Conservation (phyloP, 2,888 invertebrate genomes). For the Tetanocera ferruginea region DNA sequence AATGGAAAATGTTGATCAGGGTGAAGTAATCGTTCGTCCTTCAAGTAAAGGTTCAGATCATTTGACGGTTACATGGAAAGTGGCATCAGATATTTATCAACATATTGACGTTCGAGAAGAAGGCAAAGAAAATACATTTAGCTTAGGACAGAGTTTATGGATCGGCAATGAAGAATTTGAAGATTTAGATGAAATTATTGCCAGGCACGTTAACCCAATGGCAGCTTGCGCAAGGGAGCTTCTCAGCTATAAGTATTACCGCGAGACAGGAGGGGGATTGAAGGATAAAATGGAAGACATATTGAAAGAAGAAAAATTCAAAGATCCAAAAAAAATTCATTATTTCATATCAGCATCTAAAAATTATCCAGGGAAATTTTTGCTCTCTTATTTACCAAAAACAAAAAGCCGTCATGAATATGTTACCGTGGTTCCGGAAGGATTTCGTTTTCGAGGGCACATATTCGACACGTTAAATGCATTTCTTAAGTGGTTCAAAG, state of each 20-base stretch:
- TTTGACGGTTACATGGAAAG: slow-evolving; percentile 99
- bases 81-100: slow-evolving; percentile 92
- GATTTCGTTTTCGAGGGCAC: slow-evolving; percentile 90
- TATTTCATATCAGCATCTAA: slow-evolving; percentile 88
- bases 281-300: slow-evolving; percentile 90
- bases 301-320: slow-evolving; percentile 89
- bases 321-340: slow-evolving; percentile 89
- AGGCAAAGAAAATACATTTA: slow-evolving; percentile 96
- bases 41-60: slow-evolving; percentile 98
- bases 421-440: slow-evolving; percentile 91
- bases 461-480: slow-evolving; percentile 82
- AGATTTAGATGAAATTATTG: slow-evolving; percentile 99
- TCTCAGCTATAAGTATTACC: slow-evolving; percentile 91
- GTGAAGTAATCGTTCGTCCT: slow-evolving; percentile 95
- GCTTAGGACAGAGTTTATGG: slow-evolving; percentile 88
- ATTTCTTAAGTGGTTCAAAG: slow-evolving; percentile 97
- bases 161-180: slow-evolving; percentile 96
- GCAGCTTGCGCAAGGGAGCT: slow-evolving; percentile 93
- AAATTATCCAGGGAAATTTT: slow-evolving; percentile 91
- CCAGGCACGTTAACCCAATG: slow-evolving; percentile 96
- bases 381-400: slow-evolving; percentile 93
- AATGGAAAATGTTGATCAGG: slow-evolving; percentile 93
- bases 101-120: slow-evolving; percentile 97
- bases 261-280: slow-evolving; percentile 81
- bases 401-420: slow-evolving; percentile 91